Base-by-base conservation (phyloP, 2,797 vertebrate species). In the Brachyalestes nurse region DNA sequence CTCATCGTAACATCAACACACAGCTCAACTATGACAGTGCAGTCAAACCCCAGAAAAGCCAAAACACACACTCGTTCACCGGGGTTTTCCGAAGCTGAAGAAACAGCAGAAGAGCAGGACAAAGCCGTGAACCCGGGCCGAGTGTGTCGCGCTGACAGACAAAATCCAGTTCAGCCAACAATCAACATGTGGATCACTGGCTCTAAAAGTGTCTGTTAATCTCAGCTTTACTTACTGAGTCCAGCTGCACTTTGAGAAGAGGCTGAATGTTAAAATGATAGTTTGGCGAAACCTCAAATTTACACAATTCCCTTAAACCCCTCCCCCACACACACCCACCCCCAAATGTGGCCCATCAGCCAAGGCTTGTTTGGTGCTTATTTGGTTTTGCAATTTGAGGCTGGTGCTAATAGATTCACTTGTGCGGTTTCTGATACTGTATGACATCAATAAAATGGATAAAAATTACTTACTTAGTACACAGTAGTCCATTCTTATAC, bases 151-250 rank as follows among this genome's bases (percentile, higher is more conserved):
- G 74, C 65, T 75, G 57, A 83, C 67, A n/a, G 77, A 74, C 78
- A 74, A 71, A 72, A 58, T 85, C 79, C 25, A 66, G 81, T 82
- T 88, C 73, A 86, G 82, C 83, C 87, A 86, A 89, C 83, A 80
- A 38, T 74, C 47, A 78, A 53, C 78, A 47, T 66, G 75, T 72
- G 73, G 57, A 28, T 75, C 42, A 67, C 38, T 58, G 60, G 25
- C 17, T 77, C 60, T 53, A 14, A 78, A 77, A 73, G 38, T 38
- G 42, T 60, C 57, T 12, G 49, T 21, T 79, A 45, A 64, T 64
- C 78, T 71, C 17, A 38, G 45, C 25, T 75, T 64, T 55, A 57
- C 64, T 58, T 51, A 65, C 53, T 60, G 21, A 6, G 12, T 19
- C 40, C 34, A 6, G 45, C 25, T 57, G 28, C 47, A 34, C 60